Evolutionary conservation across 1,140 invertebrate species (phyloP), one percentile per base, ranked within the genome.

Genomic region (Eciton burchellii): DNA sequence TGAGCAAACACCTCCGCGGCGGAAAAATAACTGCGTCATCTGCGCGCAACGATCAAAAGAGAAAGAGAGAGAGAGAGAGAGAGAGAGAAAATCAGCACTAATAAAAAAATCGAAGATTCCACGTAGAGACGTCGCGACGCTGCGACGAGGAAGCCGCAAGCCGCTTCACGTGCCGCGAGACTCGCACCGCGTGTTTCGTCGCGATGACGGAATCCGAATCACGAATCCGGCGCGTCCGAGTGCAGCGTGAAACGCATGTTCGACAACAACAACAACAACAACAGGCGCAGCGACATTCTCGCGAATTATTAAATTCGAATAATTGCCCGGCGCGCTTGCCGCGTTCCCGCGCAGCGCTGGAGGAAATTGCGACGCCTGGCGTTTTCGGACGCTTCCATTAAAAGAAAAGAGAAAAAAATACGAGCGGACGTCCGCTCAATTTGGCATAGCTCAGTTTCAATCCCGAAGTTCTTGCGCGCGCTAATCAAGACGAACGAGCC

Each of bases 221-320:
- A 6, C n/a, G 29, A 54, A 77, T 12, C 11, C 19, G 9, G 35
- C 5, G 19, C 52, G 5, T 66, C 5, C 73, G 14, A 66, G 4
- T 26, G 49, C 29, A 54, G 16, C 16, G n/a, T 19, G 35, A n/a
- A n/a, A n/a, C n/a, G 24, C 43, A 19, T 74, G 26, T 74, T 74
- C 57, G 26, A 77, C 21, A 52, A 21, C 63, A 41, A 9, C n/a
- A n/a, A n/a, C n/a, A n/a, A 66, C 26, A 63, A 29, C 47, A 66
- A 68, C 47, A 77, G 35, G 49, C 47, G 45, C 24, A 76, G 65
- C 29, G 26, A 76, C 60, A 77, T 21, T 77, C 43, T 43, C 47
- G 16, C 62, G 12, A 68, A 77, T 62, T 77, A 77, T 76, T 76
- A 65, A 76, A 76, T 76, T 29, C 47, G 29, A 77, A 68, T 77